Percentiles rank a stretch among this genome's conserved stretches.
These are phyloP conservation scores for Pheucticus melanocephalus DNA, from an alignment of 2,113 vertebrate species.

Conservation along the genomic window DNA sequence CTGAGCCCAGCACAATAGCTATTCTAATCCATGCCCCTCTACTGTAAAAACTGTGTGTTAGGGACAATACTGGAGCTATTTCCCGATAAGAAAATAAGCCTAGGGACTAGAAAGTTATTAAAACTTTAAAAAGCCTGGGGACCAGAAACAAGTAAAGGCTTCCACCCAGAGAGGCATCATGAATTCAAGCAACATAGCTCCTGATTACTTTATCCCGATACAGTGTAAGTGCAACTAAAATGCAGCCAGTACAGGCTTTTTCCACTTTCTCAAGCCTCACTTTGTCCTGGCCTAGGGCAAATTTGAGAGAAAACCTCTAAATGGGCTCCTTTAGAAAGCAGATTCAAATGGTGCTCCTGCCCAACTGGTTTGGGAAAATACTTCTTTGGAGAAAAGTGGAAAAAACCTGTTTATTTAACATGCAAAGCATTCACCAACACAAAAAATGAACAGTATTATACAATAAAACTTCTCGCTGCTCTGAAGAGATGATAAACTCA, in stretches of 20 bases:
- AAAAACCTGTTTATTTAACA: background rate
- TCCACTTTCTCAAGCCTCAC: background rate
- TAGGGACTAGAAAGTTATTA: background rate
- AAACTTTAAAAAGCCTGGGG: background rate
- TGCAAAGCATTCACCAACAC: background rate
- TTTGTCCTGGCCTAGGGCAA: background rate
- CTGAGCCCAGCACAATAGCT: background rate
- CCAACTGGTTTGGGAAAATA: background rate
- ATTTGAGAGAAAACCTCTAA: background rate
- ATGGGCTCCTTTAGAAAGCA: background rate
- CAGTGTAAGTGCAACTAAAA: background rate
- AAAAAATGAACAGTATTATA: background rate
- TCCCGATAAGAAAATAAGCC: background rate
- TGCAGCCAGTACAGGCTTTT: background rate
- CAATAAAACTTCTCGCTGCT: background rate
- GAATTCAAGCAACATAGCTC: background rate
- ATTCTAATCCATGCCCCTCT: background rate
- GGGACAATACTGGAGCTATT: background rate
- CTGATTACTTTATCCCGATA: background rate
- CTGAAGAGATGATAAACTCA: background rate
- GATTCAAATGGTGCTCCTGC: background rate
- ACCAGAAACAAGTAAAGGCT: background rate
- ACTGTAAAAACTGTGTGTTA: background rate
- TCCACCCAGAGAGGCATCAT: background rate
- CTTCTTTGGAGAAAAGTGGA: background rate